phyloP scores from a whole-genome alignment of 2,113 vertebrate genomes.

The Poecile atricapillus region DNA sequence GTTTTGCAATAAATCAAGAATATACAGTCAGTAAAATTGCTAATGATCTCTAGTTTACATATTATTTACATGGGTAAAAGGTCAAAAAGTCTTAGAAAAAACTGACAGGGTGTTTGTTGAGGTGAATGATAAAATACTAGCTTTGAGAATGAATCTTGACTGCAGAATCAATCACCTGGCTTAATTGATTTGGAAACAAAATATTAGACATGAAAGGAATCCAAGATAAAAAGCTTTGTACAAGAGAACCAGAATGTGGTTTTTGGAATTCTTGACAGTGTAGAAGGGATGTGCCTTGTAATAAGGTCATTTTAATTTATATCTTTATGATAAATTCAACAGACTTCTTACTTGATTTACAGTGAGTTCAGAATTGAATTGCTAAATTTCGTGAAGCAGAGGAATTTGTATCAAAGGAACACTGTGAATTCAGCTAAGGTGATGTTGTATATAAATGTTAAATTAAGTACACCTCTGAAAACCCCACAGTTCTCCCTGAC shows the following conservation, averaged over 20 bases:
- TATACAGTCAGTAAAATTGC: neutral
- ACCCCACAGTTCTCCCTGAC: neutral
- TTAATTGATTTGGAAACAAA: constrained; percentile 13
- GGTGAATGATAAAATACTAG: neutral
- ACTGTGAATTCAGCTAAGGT: neutral
- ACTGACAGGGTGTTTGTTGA: neutral
- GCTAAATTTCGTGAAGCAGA: neutral
- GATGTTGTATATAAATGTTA: neutral
- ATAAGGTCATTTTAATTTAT: neutral
- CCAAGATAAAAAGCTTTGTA: neutral
- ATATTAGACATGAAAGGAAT: neutral
- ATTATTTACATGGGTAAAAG: neutral
- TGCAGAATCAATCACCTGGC: neutral
- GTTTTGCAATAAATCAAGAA: neutral
- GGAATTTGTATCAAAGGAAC: neutral
- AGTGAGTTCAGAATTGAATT: neutral
- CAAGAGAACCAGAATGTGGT: neutral
- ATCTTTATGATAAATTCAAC: neutral
- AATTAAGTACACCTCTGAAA: neutral
- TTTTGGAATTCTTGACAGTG: neutral
- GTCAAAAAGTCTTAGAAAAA: neutral
- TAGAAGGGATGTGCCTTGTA: neutral
- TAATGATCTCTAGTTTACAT: neutral
- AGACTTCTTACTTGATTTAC: neutral
- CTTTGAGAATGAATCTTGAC: neutral